Evolutionary conservation across 2,113 vertebrate species (phyloP).

Genomic region (Cyrtonyx montezumae): DNA sequence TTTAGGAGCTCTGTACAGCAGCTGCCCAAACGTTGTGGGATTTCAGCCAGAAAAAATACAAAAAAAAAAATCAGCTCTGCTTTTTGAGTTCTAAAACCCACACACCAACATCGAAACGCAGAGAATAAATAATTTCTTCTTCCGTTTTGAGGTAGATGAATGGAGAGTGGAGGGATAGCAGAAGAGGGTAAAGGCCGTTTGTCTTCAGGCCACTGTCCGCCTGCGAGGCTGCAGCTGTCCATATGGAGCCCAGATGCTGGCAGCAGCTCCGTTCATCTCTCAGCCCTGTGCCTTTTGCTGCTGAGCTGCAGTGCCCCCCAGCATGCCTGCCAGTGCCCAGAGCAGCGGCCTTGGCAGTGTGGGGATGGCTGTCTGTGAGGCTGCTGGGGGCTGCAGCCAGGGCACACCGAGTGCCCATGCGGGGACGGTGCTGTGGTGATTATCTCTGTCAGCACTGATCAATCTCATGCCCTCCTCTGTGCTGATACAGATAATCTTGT

Average conservation of each 20-base stretch:
- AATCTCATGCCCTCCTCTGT: constrained; percentile 71
- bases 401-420: constrained; percentile 19
- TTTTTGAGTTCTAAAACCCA: background rate
- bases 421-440: constrained; percentile 50
- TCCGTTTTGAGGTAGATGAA: background rate
- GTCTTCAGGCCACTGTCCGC: background rate
- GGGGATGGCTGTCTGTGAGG: constrained; percentile 74
- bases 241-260: constrained; percentile 4
- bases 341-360: constrained; percentile 55
- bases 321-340: constrained; percentile 27
- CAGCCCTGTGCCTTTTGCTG: background rate
- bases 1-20: background rate
- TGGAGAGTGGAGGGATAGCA: background rate
- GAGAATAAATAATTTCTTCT: background rate
- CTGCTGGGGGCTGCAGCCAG: constrained; percentile 24
- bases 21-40: background rate
- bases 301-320: constrained; percentile 45
- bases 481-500: constrained; percentile 62
- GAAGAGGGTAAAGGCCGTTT: background rate
- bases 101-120: rapidly evolving
- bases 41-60: background rate
- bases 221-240: background rate
- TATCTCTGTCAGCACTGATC: constrained; percentile 72
- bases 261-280: constrained; percentile 32
- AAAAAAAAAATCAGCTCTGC: background rate